Base-by-base conservation (phyloP, 2,888 invertebrate species). In the Metacarcinus magister region DNA sequence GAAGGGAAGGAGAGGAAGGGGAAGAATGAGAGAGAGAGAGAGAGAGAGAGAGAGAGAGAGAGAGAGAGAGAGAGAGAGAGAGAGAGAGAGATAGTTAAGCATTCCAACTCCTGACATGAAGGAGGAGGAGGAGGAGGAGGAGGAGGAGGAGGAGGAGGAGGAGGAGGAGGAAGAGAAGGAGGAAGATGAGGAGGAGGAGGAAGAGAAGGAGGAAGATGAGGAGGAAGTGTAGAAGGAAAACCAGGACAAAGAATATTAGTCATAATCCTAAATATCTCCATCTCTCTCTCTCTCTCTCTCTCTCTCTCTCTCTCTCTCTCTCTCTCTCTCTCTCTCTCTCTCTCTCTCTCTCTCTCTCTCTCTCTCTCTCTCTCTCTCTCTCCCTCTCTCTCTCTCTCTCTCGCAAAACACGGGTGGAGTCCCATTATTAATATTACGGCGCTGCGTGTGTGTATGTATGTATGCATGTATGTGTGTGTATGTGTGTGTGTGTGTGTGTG, bases 41-140 rank as follows among this genome's bases (percentile, higher is more conserved):
- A 92, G 16, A 54, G 28, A 28, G 92, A 54, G n/a, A 32, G 54
- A 92, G 54, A 92, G 54, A 54, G 92, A 91, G 91, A 91, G 91
- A 91, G 91, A 91, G 91, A 91, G 91, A 91, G 91, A 91, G 91
- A 91, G 91, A 91, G 91, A 91, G 91, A 91, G 54, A 92, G 92
- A 23, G 92, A 92, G 54, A 32, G 67, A 67, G 67, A n/a, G 67
- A n/a, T 19, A 32, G 90, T 4, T 10, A 89, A 3, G 10, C 39
- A 54, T 89, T 89, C 32, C 13, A 39, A 39, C 39, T 16, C 32
- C 28, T 13, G 44, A 44, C 39, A 44, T 16, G 43, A 2, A 23
- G 44, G 67, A 67, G 67, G 67, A n/a, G n/a, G 67, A n/a, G 67
- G 2, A 67, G n/a, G n/a, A 67, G 67, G 67, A 67, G n/a, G 67